These are phyloP conservation scores for Orcinus orca DNA, from an alignment of 2,113 vertebrate species.

Conservation along the genomic window DNA sequence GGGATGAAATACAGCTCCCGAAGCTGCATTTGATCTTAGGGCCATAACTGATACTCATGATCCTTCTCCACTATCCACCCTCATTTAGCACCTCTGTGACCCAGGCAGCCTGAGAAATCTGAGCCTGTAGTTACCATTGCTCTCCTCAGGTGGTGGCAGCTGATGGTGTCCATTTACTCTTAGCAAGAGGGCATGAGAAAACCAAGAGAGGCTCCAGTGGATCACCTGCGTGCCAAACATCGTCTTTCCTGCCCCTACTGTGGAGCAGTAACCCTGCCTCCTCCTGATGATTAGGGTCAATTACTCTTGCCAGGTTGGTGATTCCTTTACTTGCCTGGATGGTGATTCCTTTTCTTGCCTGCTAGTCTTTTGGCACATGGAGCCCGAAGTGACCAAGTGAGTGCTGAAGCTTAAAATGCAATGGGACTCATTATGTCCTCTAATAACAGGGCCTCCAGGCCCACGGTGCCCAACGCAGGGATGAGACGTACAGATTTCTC, in stretches of 20 bases:
- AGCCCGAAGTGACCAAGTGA: background rate
- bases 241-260: background rate
- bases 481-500: background rate
- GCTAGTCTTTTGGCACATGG: background rate
- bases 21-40: background rate
- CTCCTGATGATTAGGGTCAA: background rate
- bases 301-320: background rate
- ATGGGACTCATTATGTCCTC: background rate
- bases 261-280: background rate
- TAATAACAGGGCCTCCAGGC: background rate
- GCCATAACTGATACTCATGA: background rate
- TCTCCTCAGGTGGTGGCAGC: background rate
- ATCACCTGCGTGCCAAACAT: background rate
- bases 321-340: background rate
- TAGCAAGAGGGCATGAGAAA: background rate
- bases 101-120: background rate
- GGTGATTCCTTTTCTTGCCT: background rate
- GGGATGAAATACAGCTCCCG: background rate
- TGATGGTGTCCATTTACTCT: background rate
- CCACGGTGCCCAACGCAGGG: background rate
- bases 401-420: background rate
- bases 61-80: background rate
- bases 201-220: background rate
- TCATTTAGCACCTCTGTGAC: background rate
- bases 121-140: background rate